phyloP scores from a whole-genome alignment of 2,888 invertebrate genomes.

The Neoitamus cyanurus region DNA sequence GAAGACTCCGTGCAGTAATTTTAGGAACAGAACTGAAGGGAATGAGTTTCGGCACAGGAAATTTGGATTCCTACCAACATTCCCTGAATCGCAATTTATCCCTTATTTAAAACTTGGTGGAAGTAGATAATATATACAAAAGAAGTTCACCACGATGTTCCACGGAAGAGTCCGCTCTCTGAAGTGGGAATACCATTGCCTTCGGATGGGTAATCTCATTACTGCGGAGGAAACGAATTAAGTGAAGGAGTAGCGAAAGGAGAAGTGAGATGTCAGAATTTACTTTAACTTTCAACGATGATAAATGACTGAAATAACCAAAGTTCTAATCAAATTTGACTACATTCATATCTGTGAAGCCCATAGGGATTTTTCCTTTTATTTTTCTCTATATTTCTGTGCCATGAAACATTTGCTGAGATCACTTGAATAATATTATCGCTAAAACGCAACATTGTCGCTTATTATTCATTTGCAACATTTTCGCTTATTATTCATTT shows the following conservation, averaged over 20 bases:
- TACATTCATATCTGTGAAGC: slow-evolving; percentile 18
- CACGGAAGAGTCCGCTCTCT: not conserved
- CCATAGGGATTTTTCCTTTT: too few relatives aligned
- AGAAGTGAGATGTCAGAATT: slow-evolving; percentile 24
- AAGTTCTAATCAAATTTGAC: slow-evolving; percentile 33
- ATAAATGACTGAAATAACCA: too few relatives aligned
- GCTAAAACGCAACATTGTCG: too few relatives aligned
- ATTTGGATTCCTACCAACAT: not conserved
- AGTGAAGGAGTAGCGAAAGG: not conserved
- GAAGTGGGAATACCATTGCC: slow-evolving; percentile 4
- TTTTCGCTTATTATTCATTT: too few relatives aligned
- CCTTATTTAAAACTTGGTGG: slow-evolving; percentile 1
- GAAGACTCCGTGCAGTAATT: not conserved
- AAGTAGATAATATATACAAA: slow-evolving; percentile 3
- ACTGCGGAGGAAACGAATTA: not conserved
- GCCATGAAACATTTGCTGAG: too few relatives aligned
- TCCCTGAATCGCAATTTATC: not conserved
- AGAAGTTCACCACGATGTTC: not conserved
- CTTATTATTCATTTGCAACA: too few relatives aligned
- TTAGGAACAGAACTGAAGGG: not conserved
- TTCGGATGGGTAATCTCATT: slow-evolving; percentile 17
- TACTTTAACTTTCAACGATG: slow-evolving; percentile 41
- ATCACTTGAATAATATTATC: too few relatives aligned
- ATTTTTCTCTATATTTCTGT: too few relatives aligned
- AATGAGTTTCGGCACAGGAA: not conserved